Evolutionary conservation across 2,888 invertebrate genomes (phyloP).

Genomic region (Branchellion lobata): DNA sequence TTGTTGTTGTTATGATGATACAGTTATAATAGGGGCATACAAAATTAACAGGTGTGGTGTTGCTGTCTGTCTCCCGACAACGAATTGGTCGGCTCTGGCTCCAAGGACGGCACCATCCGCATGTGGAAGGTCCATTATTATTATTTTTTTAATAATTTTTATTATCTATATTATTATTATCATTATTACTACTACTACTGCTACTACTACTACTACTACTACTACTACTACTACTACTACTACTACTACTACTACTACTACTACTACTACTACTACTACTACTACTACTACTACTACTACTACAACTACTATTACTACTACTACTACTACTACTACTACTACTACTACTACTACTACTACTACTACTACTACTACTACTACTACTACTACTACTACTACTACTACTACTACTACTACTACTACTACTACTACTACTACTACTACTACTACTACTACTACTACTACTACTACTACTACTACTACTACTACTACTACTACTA

Average conservation of each 20-base stretch:
- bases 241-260: conserved; percentile 43
- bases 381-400: conserved; percentile 35
- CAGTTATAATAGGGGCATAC: too few species aligned
- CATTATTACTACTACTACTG: conserved; percentile 31
- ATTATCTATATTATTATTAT: background rate
- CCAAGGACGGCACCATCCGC: conserved; percentile 61
- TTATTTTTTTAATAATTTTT: background rate
- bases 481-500: background rate
- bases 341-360: conserved; percentile 32
- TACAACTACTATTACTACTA: background rate
- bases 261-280: conserved; percentile 39
- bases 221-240: conserved; percentile 43
- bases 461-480: background rate
- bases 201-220: conserved; percentile 43
- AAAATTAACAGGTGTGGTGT: conserved; percentile 61
- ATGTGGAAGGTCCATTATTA: conserved; percentile 57
- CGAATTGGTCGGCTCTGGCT: conserved; percentile 62
- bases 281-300: conserved; percentile 34
- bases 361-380: conserved; percentile 34
- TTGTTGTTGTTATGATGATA: too few species aligned
- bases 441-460: conserved; percentile 32
- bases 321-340: conserved; percentile 35
- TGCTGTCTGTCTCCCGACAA: conserved; percentile 60
- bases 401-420: conserved; percentile 35
- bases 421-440: conserved; percentile 23